Conservation (phyloP, 2,113 vertebrate genomes). For the Turdus rufiventris region DNA sequence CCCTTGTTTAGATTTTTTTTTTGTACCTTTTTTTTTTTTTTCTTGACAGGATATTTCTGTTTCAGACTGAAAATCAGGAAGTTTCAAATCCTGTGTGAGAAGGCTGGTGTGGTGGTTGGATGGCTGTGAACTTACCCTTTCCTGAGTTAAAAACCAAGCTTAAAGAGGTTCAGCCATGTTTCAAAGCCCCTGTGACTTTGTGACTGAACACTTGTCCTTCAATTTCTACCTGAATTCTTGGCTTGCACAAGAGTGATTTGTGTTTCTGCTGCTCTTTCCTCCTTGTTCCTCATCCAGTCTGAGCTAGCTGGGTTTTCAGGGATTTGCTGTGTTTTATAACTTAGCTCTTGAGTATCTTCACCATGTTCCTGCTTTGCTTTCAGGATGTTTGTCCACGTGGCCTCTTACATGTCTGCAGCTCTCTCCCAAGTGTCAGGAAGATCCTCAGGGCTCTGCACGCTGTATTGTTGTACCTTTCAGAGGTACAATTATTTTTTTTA, state of each 20-base stretch:
- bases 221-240: background rate
- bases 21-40: background rate
- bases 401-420: background rate
- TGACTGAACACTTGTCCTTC: background rate
- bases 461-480: background rate
- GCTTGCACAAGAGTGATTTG: background rate
- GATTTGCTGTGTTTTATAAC: background rate
- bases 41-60: background rate
- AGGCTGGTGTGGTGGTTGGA: background rate
- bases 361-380: background rate
- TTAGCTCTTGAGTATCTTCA: background rate
- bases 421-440: background rate
- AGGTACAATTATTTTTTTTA: background rate
- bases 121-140: background rate
- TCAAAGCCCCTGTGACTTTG: background rate
- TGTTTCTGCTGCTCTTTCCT: background rate
- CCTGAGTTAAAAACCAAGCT: background rate
- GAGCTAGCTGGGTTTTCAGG: background rate
- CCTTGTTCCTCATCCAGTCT: background rate
- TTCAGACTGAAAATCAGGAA: background rate
- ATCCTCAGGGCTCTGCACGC: background rate
- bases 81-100: background rate
- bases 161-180: background rate
- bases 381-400: background rate
- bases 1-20: background rate